Evolutionary conservation across 2,113 vertebrate genomes (phyloP).

Genomic region (Piprites chloris): DNA sequence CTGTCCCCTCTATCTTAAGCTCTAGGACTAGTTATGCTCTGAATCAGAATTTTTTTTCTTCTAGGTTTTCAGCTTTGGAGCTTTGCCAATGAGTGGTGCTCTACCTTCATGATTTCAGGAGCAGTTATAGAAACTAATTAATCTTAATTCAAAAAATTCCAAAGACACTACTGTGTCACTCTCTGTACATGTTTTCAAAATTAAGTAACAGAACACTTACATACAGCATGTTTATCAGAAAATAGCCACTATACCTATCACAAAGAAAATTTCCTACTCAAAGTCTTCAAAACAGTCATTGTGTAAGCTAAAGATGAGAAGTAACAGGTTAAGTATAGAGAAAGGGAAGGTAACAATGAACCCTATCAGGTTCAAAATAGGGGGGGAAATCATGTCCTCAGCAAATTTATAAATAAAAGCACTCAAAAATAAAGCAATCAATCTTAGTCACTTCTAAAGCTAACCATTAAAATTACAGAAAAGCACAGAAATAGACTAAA

Average conservation of each 20-base stretch:
- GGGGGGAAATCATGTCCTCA: background rate
- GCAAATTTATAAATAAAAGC: background rate
- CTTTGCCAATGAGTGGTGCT: background rate
- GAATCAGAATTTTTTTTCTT: background rate
- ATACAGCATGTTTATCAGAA: background rate
- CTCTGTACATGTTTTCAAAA: background rate
- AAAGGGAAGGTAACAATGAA: background rate
- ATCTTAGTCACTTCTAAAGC: background rate
- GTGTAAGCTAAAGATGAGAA: background rate
- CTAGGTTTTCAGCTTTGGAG: background rate
- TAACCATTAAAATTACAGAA: background rate
- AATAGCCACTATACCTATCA: background rate
- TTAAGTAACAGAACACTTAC: background rate
- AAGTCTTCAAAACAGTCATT: background rate
- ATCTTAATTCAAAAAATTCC: background rate
- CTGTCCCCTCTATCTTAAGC: background rate
- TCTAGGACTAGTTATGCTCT: background rate
- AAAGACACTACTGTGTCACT: background rate
- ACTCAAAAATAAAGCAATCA: background rate
- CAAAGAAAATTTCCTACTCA: background rate
- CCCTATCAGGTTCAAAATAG: background rate
- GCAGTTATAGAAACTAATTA: background rate
- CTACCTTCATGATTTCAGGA: background rate
- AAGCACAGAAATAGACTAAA: background rate
- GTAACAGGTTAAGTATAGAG: background rate